Evolutionary conservation across 92 coral and sea anemone species (phyloP).

Genomic region (Heliopora coerulea): DNA sequence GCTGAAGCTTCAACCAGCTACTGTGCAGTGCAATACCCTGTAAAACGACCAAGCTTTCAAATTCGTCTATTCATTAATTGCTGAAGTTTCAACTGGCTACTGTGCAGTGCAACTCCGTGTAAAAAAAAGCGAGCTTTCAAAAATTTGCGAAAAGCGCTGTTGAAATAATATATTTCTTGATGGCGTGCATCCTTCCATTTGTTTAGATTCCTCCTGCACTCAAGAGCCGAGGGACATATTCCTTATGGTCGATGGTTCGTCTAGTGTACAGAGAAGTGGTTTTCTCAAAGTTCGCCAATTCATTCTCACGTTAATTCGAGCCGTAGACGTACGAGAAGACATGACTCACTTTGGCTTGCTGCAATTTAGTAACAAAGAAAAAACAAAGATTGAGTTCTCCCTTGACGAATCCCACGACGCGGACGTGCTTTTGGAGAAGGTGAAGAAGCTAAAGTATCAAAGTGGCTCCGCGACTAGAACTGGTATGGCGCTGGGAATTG

Average conservation of each 20-base stretch:
- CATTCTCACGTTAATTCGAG: conserved; percentile 13
- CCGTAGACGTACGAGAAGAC: conserved; percentile 23
- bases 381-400: conserved; percentile 22
- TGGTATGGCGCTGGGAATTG: not conserved
- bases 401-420: conserved; percentile 36
- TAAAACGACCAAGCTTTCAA: too few species aligned
- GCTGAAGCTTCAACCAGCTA: too few species aligned
- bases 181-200: too few species aligned
- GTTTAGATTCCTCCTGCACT: not conserved
- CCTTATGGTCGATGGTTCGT: conserved; percentile 32
- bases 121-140: too few species aligned
- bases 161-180: too few species aligned
- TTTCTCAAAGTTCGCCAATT: conserved; percentile 21
- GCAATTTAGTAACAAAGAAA: conserved; percentile 21
- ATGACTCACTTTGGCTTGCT: conserved; percentile 32
- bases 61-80: too few species aligned
- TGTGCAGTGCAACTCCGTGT: too few species aligned
- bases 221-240: conserved; percentile 41
- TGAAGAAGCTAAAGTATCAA: conserved; percentile 13
- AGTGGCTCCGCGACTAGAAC: not conserved
- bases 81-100: too few species aligned
- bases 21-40: too few species aligned
- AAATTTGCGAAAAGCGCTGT: too few species aligned
- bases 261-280: not conserved
- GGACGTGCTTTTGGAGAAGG: conserved; percentile 13